phyloP scores from a whole-genome alignment of 2,113 vertebrate species.

The Irena cyanogastra region DNA sequence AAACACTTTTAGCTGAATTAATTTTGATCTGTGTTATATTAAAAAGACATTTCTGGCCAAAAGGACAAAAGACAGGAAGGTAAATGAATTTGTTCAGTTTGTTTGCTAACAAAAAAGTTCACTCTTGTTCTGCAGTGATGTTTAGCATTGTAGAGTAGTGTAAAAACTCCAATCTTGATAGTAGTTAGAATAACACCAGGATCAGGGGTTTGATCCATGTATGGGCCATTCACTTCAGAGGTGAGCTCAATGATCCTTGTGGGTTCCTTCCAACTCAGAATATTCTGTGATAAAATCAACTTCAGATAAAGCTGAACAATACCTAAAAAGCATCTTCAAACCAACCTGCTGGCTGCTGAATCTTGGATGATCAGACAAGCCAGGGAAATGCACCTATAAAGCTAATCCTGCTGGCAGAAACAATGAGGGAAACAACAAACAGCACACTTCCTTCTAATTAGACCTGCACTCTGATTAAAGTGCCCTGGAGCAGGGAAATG shows the following conservation, averaged over 20 bases:
- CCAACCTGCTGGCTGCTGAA: not conserved
- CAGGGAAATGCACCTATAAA: not conserved
- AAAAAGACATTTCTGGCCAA: not conserved
- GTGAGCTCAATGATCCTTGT: not conserved
- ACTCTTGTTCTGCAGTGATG: not conserved
- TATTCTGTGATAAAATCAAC: not conserved
- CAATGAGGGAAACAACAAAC: not conserved
- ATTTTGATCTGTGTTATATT: not conserved
- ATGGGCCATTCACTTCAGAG: not conserved
- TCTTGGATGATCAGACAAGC: not conserved
- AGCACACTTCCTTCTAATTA: conserved; percentile 6
- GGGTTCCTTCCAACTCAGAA: not conserved
- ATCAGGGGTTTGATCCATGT: not conserved
- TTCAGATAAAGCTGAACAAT: not conserved
- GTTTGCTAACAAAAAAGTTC: not conserved
- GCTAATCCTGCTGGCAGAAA: not conserved
- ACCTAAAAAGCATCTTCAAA: not conserved
- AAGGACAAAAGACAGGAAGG: not conserved
- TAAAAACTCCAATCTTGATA: not conserved
- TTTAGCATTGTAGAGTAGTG: not conserved
- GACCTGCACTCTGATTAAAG: not conserved
- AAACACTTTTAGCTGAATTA: not conserved
- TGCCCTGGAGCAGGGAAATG: not conserved
- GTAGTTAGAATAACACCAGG: not conserved
- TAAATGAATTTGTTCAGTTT: not conserved